Percentiles rank a stretch among this genome's conserved stretches.
Conservation (phyloP, 2,113 vertebrate species). For the Aptenodytes patagonicus region DNA sequence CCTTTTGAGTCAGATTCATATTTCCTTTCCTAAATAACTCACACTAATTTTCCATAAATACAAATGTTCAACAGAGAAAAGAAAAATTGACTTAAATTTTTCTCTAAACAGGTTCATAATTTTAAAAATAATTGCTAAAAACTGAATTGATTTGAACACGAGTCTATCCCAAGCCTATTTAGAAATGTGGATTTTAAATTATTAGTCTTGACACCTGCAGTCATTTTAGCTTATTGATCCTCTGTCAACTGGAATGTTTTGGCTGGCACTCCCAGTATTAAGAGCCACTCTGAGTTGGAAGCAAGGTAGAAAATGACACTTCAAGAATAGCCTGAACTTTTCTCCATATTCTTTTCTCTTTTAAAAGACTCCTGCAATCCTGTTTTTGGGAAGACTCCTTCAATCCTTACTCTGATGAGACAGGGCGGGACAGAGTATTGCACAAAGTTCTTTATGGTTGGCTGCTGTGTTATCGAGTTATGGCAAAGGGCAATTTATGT, state of each 20-base stretch:
- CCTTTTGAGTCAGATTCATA: not conserved
- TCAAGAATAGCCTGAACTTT: not conserved
- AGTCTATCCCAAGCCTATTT: not conserved
- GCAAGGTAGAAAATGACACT: not conserved
- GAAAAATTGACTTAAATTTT: not conserved
- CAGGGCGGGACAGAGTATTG: not conserved
- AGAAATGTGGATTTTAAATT: not conserved
- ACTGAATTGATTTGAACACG: not conserved
- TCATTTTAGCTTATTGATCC: not conserved
- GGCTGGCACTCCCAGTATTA: not conserved
- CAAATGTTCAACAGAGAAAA: not conserved
- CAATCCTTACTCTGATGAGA: not conserved
- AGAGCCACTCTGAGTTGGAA: not conserved
- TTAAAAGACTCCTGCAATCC: not conserved
- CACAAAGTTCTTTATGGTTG: not conserved
- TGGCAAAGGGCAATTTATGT: not conserved
- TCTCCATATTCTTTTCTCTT: not conserved
- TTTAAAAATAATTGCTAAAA: not conserved
- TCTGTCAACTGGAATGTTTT: not conserved
- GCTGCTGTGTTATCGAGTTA: not conserved
- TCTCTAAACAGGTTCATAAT: not conserved
- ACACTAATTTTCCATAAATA: not conserved
- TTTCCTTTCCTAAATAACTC: not conserved
- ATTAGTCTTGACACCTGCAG: not conserved
- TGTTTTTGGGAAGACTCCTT: not conserved